Base-by-base conservation (phyloP, 2,888 invertebrate species). In the Metellina segmentata region DNA sequence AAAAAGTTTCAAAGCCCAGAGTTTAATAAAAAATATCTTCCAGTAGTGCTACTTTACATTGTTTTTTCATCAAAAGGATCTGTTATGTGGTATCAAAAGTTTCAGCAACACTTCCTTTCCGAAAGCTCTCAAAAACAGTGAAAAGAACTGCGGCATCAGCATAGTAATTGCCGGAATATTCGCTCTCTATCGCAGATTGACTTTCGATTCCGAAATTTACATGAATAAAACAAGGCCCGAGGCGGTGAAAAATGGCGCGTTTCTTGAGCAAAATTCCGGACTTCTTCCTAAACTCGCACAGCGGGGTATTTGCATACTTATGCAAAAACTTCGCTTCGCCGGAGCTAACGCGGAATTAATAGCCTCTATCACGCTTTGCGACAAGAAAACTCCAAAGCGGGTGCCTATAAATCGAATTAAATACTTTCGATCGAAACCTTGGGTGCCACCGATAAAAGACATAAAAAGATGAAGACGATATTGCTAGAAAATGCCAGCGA, bases 301-400 rank as follows among this genome's bases (percentile, higher is more conserved):
- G 49, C 53, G 74, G 19, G 16, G 52, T n/a, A 88, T 88, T 88
- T 88, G 88, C 81, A 88, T 88, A 88, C 88, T 88, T 88, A 88
- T 88, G 88, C 81, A 88, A 88, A 81, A 88, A 81, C 88, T 88
- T 81, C 74, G 72, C 75, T 75, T 87, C 74, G 19, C 77, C 11
- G 34, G 75, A 61, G 34, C 75, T 88, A 88, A 88, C 88, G 81
- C 69, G 74, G 88, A 88, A 88, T 88, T 88, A 88, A 88, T 88
- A 88, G 88, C 81, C 75, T 81, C 48, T 71, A 74, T 74, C 88
- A 88, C 88, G 88, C 88, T 49, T 79, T 71, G 51, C 71, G 52
- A 53, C 72, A 81, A 48, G 34, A 49, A 70, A 88, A 87, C 48
- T 78, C 70, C 11, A 6, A 51, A 52, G 34, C 34, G 20, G 61